Base-by-base conservation (phyloP, 2,888 invertebrate genomes). In the Podotricha telesiphe region DNA sequence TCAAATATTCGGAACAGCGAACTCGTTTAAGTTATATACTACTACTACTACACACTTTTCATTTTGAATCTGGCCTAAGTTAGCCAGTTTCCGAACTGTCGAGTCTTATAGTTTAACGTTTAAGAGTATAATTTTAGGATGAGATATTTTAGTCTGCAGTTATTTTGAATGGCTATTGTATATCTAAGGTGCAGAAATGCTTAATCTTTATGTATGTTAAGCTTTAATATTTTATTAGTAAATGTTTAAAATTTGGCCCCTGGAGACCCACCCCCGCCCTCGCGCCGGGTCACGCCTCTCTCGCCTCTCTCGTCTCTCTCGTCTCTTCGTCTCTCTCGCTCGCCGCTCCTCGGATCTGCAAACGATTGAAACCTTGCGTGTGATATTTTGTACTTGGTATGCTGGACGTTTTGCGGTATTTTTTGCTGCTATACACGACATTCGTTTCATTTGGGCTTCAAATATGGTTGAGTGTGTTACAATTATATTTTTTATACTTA, bases 151-250 rank as follows among this genome's bases (percentile, higher is more conserved):
- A 91, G 91, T 88, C 91, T 88, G 91, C 93, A 89, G 92, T 93
- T 93, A 93, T 91, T 93, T 92, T 91, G 85, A 88, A 92, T 89
- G 92, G 91, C 93, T 93, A 93, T 92, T 92, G 88, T 92, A 89
- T 91, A 89, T 87, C 79, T 91, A 91, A 92, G 93, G 89, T 91
- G 92, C 93, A 92, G 92, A 93, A 85, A 93, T 92, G 93, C 93
- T 93, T 92, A 91, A 91, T 91, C 91, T 93, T 93, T 93, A 93
- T 93, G 89, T 93, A 93, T 93, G 93, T 93, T 93, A 93, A 93
- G 92, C 93, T 93, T 92, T 93, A 92, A 93, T 92, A 93, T 93
- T 93, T 93, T 93, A 93, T 93, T 93, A 93, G 90, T 92, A 87
- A 92, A 93, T 93, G 89, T 92, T 90, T 91, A 90, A 88, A 86